A percentile compares a stretch with the other conserved stretches of the same genome.
These are phyloP conservation scores for Novumbra hubbsi DNA, from an alignment of 2,797 vertebrate genomes.

Conservation along the genomic window DNA sequence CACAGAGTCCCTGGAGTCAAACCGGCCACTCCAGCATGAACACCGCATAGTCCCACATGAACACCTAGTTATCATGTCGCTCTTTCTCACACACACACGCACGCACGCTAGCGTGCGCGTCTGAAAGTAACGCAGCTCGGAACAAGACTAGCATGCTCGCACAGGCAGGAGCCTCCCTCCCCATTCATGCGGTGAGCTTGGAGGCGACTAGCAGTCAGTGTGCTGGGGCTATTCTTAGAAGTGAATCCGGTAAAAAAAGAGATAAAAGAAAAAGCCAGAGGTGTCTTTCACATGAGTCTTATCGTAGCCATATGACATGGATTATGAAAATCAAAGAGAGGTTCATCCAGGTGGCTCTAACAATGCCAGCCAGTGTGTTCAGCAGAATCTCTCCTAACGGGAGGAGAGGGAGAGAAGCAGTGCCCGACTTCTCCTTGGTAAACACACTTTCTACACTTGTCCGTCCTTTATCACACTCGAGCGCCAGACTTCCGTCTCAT, in stretches of 20 bases:
- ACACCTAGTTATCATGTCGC: constrained; percentile 24
- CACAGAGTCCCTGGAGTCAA: constrained; percentile 44
- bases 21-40: constrained; percentile 50
- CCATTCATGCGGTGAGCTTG: constrained; percentile 52
- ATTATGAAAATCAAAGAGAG: constrained; percentile 78
- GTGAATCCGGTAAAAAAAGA: constrained; percentile 61
- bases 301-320: constrained; percentile 73
- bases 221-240: constrained; percentile 69
- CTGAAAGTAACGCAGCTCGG: background rate
- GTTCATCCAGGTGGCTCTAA: constrained; percentile 69
- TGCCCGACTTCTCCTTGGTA: constrained; percentile 44
- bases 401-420: constrained; percentile 4
- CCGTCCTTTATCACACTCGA: constrained; percentile 49
- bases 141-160: constrained; percentile 47
- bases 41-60: constrained; percentile 25
- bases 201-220: constrained; percentile 48
- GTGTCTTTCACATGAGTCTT: constrained; percentile 71
- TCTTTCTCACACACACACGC: constrained; percentile 17
- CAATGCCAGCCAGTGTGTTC: constrained; percentile 59
- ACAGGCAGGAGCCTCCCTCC: constrained; percentile 53
- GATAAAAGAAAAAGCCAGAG: constrained; percentile 58
- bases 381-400: constrained; percentile 46
- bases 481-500: constrained; percentile 44
- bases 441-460: constrained; percentile 50
- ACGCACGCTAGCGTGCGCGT: constrained; percentile 24